Evolutionary conservation across 2,888 invertebrate species (phyloP).

Genomic region (Heliothis peltigera): DNA sequence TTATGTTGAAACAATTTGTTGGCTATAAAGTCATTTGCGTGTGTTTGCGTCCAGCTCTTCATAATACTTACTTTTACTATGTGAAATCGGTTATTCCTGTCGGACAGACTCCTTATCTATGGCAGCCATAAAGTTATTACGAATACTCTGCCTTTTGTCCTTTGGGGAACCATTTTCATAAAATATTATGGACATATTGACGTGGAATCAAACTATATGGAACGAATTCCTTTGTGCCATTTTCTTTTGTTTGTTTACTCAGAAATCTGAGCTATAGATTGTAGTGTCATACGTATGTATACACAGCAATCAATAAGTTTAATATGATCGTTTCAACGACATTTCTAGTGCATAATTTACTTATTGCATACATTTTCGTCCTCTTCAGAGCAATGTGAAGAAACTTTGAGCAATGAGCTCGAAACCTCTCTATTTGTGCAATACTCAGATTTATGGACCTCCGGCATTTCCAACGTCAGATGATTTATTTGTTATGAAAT

Average conservation of each 20-base stretch:
- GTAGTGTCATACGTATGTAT: background rate
- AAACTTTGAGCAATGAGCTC: slow-evolving; percentile 20
- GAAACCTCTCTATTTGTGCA: slow-evolving; percentile 31
- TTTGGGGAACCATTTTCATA: slow-evolving; percentile 1
- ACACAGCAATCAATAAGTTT: no score
- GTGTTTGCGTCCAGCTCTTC: background rate
- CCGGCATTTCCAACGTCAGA: slow-evolving; percentile 7
- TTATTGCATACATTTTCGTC: background rate
- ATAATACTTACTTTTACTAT: background rate
- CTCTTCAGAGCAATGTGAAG: slow-evolving; percentile 21
- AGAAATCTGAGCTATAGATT: background rate
- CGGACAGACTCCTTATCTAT: no score
- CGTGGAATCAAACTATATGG: background rate
- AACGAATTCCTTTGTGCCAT: background rate
- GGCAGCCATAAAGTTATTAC: background rate
- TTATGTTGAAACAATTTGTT: slow-evolving; percentile 24
- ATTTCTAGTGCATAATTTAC: no score
- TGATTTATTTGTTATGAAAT: slow-evolving; percentile 40
- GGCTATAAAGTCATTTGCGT: background rate
- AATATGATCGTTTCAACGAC: no score
- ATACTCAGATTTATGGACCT: slow-evolving; percentile 37
- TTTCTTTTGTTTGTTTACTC: slow-evolving; percentile 4
- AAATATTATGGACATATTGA: slow-evolving; percentile 1
- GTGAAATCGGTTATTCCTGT: background rate
- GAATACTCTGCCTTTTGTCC: background rate